Evolutionary conservation across 2,888 invertebrate genomes (phyloP).

Genomic region (Campopleginae sp.): DNA sequence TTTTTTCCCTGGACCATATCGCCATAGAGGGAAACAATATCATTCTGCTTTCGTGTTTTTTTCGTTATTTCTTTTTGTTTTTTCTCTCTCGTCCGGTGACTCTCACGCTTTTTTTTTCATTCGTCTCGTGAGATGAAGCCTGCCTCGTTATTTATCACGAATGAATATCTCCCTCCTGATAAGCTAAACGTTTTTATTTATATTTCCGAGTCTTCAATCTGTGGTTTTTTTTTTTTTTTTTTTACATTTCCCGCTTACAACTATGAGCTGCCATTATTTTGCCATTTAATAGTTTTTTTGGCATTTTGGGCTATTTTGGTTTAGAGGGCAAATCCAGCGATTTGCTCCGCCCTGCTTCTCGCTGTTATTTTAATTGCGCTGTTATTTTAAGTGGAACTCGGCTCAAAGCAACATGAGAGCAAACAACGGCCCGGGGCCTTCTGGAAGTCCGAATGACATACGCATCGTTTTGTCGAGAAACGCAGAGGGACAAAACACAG

Average conservation of each 20-base stretch:
- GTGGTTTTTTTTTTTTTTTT: too few relatives aligned
- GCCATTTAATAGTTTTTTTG: too few relatives aligned
- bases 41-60: not conserved
- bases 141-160: not conserved
- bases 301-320: too few relatives aligned
- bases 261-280: too few relatives aligned
- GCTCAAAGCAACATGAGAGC: not conserved
- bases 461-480: too few relatives aligned
- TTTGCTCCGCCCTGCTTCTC: too few relatives aligned
- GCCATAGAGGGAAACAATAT: constrained; percentile 25
- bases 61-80: not conserved
- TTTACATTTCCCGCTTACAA: too few relatives aligned
- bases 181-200: constrained; percentile 9
- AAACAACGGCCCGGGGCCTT: not conserved
- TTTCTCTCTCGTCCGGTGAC: not conserved
- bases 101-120: constrained; percentile 13
- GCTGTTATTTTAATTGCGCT: too few relatives aligned
- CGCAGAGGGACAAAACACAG: constrained; percentile 1
- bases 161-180: not conserved
- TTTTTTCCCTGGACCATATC: constrained; percentile 21
- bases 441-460: too few relatives aligned
- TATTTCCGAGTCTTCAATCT: constrained; percentile 4
- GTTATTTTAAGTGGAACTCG: too few relatives aligned
- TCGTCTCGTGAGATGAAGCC: constrained; percentile 2
- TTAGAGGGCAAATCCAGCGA: too few relatives aligned